Conservation (phyloP, 1,140 invertebrate genomes). For the Zaprionus gabonicus region DNA sequence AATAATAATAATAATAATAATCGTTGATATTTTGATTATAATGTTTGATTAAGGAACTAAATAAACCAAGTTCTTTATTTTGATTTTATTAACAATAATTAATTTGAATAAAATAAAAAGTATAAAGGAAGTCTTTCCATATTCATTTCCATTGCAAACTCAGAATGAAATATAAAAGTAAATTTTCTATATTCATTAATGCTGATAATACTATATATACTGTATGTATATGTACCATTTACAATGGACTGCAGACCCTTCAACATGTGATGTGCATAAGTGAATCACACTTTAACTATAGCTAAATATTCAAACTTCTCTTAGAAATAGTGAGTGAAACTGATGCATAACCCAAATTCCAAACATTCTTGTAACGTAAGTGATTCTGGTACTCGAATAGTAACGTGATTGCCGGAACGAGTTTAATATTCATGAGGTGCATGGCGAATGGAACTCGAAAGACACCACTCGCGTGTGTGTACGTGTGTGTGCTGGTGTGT, state of each 20-base stretch:
- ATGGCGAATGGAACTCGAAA: neutral
- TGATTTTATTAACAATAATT: neutral
- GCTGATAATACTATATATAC: no score
- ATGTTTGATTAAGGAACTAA: no score
- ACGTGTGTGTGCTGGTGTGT: neutral
- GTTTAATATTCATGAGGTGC: slow-evolving; percentile 16
- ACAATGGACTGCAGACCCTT: no score
- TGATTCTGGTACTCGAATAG: neutral
- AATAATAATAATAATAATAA: no score
- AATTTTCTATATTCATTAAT: no score
- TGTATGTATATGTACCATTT: no score
- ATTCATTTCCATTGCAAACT: neutral
- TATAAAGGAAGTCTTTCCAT: neutral
- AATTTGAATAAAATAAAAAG: neutral
- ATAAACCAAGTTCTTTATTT: no score
- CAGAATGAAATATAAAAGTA: neutral
- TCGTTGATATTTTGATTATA: no score
- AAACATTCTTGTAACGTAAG: neutral
- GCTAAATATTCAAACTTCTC: no score
- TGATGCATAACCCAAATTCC: neutral
- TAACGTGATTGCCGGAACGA: neutral
- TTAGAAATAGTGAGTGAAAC: neutral
- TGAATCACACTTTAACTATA: no score
- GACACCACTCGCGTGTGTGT: neutral
- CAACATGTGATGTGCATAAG: neutral